These are phyloP conservation scores for Julus scandinavius DNA, from an alignment of 2,888 invertebrate genomes.

Conservation along the genomic window DNA sequence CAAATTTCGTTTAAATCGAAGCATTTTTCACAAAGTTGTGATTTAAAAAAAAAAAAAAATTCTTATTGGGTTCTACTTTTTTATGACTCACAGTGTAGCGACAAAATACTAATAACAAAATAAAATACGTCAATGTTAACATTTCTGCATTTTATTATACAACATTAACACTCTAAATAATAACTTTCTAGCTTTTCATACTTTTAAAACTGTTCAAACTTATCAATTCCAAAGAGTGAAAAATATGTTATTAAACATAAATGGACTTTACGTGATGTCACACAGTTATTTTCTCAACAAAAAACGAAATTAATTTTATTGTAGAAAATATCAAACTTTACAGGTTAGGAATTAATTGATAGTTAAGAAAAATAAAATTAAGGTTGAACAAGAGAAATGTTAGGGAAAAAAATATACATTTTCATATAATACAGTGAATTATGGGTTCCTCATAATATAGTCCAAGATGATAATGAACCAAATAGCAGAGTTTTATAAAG, in stretches of 20 bases:
- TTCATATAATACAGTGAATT: constrained; percentile 30
- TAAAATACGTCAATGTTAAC: too few species aligned
- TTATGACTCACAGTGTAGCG: too few species aligned
- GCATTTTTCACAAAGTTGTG: too few species aligned
- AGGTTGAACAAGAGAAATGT: neutral
- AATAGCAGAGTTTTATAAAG: neutral
- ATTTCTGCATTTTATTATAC: too few species aligned
- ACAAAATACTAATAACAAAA: too few species aligned
- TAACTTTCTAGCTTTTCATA: too few species aligned
- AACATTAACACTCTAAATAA: too few species aligned
- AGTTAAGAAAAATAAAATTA: neutral
- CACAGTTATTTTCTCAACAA: neutral
- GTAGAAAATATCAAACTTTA: constrained; percentile 27
- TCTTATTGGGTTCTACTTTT: too few species aligned
- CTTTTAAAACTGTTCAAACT: too few species aligned
- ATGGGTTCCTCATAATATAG: neutral
- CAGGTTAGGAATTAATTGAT: constrained; percentile 38
- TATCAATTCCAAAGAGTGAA: too few species aligned
- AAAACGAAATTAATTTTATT: constrained; percentile 29
- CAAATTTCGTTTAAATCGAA: too few species aligned
- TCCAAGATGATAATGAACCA: neutral
- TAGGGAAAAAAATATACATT: constrained; percentile 8
- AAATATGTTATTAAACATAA: neutral
- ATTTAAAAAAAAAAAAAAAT: too few species aligned
- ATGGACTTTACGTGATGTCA: neutral